Evolutionary conservation across 2,113 vertebrate genomes (phyloP).

Genomic region (Speoplatyrhinus poulsoni): DNA sequence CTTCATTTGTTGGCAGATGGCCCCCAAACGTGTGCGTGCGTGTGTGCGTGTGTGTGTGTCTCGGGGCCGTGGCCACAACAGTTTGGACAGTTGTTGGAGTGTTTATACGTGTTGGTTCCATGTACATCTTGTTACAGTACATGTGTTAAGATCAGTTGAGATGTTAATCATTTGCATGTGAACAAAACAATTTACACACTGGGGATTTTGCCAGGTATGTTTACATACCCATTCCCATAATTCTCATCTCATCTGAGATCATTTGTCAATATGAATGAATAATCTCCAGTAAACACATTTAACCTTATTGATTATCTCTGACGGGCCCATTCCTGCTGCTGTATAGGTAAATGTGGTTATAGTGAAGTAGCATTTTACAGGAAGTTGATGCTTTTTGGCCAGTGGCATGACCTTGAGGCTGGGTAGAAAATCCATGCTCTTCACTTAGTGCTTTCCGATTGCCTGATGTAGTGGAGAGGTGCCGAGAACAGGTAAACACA

Average conservation of each 20-base stretch:
- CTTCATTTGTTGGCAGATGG: slow-evolving; percentile 77
- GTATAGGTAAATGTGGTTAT: slow-evolving; percentile 50
- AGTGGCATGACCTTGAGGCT: slow-evolving; percentile 54
- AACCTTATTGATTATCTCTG: slow-evolving; percentile 61
- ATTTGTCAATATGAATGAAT: slow-evolving; percentile 31
- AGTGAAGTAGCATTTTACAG: slow-evolving; percentile 57
- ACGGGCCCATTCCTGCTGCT: slow-evolving; percentile 20
- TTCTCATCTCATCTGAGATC: slow-evolving; percentile 36
- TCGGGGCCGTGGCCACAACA: neutral
- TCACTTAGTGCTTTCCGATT: slow-evolving; percentile 4
- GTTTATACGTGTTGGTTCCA: no score
- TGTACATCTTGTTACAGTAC: slow-evolving; percentile 6
- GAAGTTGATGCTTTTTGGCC: slow-evolving; percentile 56
- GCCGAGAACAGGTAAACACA: slow-evolving; percentile 19
- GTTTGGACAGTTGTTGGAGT: neutral
- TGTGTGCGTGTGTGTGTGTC: slow-evolving; percentile 20
- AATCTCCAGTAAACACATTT: slow-evolving; percentile 66
- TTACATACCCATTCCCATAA: slow-evolving; percentile 7
- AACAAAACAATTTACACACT: neutral
- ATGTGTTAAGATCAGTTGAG: no score
- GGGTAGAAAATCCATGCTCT: slow-evolving; percentile 48
- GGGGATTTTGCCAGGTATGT: neutral
- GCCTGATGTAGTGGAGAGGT: neutral
- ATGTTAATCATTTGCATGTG: slow-evolving; percentile 4
- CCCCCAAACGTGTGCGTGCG: slow-evolving; percentile 55